phyloP scores from a whole-genome alignment of 2,113 vertebrate species.

The Maccullochella peelii region DNA sequence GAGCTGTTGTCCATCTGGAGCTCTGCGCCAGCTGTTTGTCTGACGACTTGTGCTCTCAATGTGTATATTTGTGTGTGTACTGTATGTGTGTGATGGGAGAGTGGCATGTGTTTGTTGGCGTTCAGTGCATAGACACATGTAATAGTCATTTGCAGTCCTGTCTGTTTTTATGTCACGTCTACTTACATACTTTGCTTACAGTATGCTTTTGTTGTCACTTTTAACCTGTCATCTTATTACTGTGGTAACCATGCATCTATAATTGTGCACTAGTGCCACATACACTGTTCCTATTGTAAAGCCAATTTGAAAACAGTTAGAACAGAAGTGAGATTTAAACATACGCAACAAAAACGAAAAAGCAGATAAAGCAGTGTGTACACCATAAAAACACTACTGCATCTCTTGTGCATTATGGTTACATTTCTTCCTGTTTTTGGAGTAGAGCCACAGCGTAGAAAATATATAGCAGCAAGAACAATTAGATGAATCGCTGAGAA shows the following conservation, averaged over 20 bases:
- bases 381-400: not conserved
- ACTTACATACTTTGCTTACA: not conserved
- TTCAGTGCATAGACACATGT: constrained; percentile 40
- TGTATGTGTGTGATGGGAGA: constrained; percentile 44
- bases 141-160: constrained; percentile 34
- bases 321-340: not conserved
- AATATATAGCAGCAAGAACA: not conserved
- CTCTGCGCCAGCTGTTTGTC: constrained; percentile 66
- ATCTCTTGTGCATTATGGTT: not conserved
- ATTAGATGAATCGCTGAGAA: not conserved
- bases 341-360: not conserved
- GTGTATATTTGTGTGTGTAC: constrained; percentile 44
- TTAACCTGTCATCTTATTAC: constrained; percentile 40
- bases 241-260: constrained; percentile 11
- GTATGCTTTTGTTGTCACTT: constrained; percentile 9
- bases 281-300: constrained; percentile 4
- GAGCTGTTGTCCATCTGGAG: constrained; percentile 81
- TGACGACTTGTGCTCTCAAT: constrained; percentile 28
- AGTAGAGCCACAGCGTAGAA: not conserved
- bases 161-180: not conserved
- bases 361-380: not conserved
- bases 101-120: constrained; percentile 51
- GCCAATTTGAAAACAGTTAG: not conserved
- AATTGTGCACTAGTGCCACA: constrained; percentile 1
- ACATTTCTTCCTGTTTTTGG: not conserved